phyloP scores from a whole-genome alignment of 2,797 vertebrate species.

The Emydoidea blandingii region DNA sequence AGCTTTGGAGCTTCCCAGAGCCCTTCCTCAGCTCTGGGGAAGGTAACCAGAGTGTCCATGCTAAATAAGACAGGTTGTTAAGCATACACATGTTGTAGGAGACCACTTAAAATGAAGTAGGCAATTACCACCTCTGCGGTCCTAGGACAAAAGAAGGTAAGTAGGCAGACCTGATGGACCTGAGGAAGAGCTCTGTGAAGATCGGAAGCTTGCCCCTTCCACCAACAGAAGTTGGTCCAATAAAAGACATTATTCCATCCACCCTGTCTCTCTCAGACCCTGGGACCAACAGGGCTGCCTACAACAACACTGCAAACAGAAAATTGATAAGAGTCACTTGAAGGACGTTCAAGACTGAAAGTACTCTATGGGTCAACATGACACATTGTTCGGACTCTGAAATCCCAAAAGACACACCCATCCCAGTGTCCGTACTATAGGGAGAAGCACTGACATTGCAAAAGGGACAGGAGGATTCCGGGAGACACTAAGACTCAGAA shows the following conservation, averaged over 20 bases:
- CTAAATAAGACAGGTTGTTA: background rate
- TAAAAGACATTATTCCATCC: background rate
- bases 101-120: background rate
- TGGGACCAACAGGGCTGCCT: background rate
- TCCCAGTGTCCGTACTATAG: background rate
- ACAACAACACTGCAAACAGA: background rate
- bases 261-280: background rate
- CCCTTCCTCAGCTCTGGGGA: background rate
- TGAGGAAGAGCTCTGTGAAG: background rate
- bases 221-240: background rate
- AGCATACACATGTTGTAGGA: background rate
- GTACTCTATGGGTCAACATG: accelerated
- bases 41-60: background rate
- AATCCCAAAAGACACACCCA: background rate
- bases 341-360: background rate
- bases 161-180: background rate
- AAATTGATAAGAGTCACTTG: background rate
- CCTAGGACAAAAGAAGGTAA: background rate
- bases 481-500: accelerated
- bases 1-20: background rate
- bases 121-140: background rate
- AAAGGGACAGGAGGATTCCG: background rate
- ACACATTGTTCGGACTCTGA: accelerated
- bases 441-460: background rate
- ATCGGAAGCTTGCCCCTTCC: background rate